Base-by-base conservation (phyloP, 2,888 invertebrate species). In the Drosophila algonquin region DNA sequence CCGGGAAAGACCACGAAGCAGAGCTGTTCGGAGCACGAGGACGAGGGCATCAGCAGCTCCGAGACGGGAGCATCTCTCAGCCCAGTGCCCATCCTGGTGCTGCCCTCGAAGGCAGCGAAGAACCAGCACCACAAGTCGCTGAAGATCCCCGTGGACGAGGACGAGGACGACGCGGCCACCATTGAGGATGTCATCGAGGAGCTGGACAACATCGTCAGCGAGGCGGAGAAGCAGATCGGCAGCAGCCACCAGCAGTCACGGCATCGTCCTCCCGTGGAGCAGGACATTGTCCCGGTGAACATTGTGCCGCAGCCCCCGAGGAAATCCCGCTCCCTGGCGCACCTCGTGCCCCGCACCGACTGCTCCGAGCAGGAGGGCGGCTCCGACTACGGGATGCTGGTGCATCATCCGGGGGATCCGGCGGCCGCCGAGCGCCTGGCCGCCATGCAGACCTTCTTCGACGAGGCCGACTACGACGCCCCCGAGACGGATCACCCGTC, bases 131-230 rank as follows among this genome's bases (percentile, higher is more conserved):
- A 73, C 6, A 83, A 81, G n/a, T 6, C 65, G 14, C 44, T 35
- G 14, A 21, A 48, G 53, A 18, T 51, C 16, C 54, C 60, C 0
- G 61, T 75, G 47, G 67, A 53, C 12, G 77, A 81, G 0, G 83
- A 87, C 16, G 82, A 82, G 2, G 87, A 90, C 93, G 68, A 96
- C 92, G 96, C 96, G 0, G 96, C 96, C 0, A 97, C 97, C 2
- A 97, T 97, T 73, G 97, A 97, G 83, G 97, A 97, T 92, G 97
- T 97, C 2, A 97, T 97, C 87, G 96, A 96, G 91, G 97, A 97
- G 90, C 92, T 97, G 45, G 94, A 96, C 76, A 97, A 96, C 83
- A 97, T 97, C 73, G 96, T 97, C 1, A 97, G 96, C 89, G 96
- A 97, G 83, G 97, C 96, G 0, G 96, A 97, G 92, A 95, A 95